Evolutionary conservation across 2,888 invertebrate species (phyloP).

Genomic region (Abrostola tripartita): DNA sequence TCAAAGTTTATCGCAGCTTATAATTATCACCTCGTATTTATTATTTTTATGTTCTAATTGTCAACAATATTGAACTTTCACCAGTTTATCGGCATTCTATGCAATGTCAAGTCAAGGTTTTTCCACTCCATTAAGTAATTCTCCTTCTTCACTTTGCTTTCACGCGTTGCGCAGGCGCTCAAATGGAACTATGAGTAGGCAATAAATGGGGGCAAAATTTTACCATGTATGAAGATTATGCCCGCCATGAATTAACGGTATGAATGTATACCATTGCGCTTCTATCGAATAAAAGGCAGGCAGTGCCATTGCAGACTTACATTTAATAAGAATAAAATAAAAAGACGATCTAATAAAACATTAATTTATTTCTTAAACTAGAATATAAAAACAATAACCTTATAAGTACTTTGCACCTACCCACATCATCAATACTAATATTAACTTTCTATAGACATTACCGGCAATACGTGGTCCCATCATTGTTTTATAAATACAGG

Average conservation of each 20-base stretch:
- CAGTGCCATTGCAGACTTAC: too few relatives aligned
- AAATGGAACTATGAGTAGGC: too few relatives aligned
- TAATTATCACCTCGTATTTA: background rate
- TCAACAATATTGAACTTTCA: slow-evolving; percentile 1
- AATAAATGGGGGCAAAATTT: too few relatives aligned
- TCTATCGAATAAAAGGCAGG: too few relatives aligned
- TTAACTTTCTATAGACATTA: slow-evolving; percentile 6
- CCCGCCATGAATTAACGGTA: too few relatives aligned
- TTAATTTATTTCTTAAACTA: slow-evolving; percentile 32
- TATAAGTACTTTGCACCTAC: slow-evolving; percentile 43
- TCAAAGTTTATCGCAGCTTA: slow-evolving; percentile 17
- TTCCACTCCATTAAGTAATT: background rate
- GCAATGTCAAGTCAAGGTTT: slow-evolving; percentile 4
- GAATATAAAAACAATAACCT: slow-evolving; percentile 24
- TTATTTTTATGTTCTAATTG: slow-evolving; percentile 2
- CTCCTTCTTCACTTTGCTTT: background rate
- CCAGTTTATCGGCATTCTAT: background rate
- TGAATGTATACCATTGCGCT: too few relatives aligned
- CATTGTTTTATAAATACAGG: too few relatives aligned
- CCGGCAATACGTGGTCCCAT: background rate
- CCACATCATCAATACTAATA: slow-evolving; percentile 22
- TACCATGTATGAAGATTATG: too few relatives aligned
- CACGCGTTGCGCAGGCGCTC: background rate
- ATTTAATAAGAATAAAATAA: slow-evolving; percentile 1
- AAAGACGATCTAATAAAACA: slow-evolving; percentile 16